Evolutionary conservation across 2,888 invertebrate genomes (phyloP).

Genomic region (Ophonus ardosiacus): DNA sequence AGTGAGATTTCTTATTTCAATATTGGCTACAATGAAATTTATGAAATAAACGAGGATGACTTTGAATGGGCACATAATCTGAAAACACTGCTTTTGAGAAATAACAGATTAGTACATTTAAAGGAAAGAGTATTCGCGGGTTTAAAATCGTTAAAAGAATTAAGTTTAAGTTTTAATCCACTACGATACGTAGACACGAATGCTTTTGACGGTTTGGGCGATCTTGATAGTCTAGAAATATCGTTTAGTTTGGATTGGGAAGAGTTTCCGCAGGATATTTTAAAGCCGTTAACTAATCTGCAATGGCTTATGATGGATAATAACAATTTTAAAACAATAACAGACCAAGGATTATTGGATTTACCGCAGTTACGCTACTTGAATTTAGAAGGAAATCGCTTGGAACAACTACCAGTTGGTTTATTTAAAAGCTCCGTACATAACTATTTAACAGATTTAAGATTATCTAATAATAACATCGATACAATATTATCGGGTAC

Average conservation of each 20-base stretch:
- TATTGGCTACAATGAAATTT: conserved; percentile 91
- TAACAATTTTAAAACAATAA: conserved; percentile 88
- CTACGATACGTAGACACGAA: conserved; percentile 88
- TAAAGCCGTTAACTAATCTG: conserved; percentile 85
- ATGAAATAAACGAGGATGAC: conserved; percentile 86
- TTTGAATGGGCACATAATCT: conserved; percentile 90
- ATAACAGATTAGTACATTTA: conserved; percentile 88
- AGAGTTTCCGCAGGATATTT: conserved; percentile 86
- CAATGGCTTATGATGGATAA: conserved; percentile 92
- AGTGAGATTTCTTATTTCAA: conserved; percentile 90
- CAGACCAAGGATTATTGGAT: conserved; percentile 83
- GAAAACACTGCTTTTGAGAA: conserved; percentile 88
- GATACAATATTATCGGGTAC: conserved; percentile 83
- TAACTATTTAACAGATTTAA: conserved; percentile 85
- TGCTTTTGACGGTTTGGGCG: conserved; percentile 87
- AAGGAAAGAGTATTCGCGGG: conserved; percentile 85
- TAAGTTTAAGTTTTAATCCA: conserved; percentile 94
- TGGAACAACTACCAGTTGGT: conserved; percentile 83
- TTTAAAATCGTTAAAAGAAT: conserved; percentile 87
- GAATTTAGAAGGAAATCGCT: conserved; percentile 90
- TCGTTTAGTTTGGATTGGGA: conserved; percentile 91
- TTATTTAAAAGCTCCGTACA: conserved; percentile 85
- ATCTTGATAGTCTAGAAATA: conserved; percentile 89
- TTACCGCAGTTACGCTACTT: conserved; percentile 86
- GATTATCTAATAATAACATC: conserved; percentile 89